phyloP scores from a whole-genome alignment of 2,888 invertebrate genomes.

The Aethes cnicana region DNA sequence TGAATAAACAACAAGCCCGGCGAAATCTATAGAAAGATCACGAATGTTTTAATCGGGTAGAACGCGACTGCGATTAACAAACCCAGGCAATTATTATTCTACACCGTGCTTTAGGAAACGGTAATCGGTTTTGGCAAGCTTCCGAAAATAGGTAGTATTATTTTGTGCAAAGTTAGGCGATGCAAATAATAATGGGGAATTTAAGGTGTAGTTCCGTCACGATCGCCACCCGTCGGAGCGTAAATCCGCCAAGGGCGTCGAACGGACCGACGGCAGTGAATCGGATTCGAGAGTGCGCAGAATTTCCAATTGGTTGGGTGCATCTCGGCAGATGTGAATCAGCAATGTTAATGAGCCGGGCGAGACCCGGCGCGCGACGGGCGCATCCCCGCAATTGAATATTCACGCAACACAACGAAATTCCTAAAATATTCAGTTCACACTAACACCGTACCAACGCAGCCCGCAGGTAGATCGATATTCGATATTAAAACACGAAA shows the following conservation, averaged over 20 bases:
- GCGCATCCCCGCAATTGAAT: too few relatives aligned
- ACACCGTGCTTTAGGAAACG: conserved; percentile 9
- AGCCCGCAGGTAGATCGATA: too few relatives aligned
- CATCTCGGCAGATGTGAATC: conserved; percentile 45
- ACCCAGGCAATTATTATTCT: conserved; percentile 11
- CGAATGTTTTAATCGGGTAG: conserved; percentile 34
- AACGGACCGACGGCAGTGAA: conserved; percentile 41
- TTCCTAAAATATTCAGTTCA: too few relatives aligned
- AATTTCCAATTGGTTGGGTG: conserved; percentile 59
- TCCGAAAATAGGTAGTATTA: conserved; percentile 10
- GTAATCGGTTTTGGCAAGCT: conserved; percentile 15
- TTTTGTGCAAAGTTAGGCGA: conserved; percentile 1
- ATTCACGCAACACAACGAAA: too few relatives aligned
- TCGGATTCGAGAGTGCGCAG: conserved; percentile 59
- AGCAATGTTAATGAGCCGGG: conserved; percentile 68
- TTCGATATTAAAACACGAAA: background rate
- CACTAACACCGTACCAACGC: too few relatives aligned
- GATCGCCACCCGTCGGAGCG: conserved; percentile 49
- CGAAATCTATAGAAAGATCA: conserved; percentile 62
- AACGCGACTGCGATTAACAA: background rate
- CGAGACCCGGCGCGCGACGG: conserved; percentile 38
- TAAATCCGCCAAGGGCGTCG: conserved; percentile 61
- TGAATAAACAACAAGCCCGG: conserved; percentile 60
- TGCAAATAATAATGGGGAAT: conserved; percentile 24
- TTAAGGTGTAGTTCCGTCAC: conserved; percentile 29